Evolutionary conservation across 2,113 vertebrate species (phyloP).

Genomic region (Chionodraco myersi): DNA sequence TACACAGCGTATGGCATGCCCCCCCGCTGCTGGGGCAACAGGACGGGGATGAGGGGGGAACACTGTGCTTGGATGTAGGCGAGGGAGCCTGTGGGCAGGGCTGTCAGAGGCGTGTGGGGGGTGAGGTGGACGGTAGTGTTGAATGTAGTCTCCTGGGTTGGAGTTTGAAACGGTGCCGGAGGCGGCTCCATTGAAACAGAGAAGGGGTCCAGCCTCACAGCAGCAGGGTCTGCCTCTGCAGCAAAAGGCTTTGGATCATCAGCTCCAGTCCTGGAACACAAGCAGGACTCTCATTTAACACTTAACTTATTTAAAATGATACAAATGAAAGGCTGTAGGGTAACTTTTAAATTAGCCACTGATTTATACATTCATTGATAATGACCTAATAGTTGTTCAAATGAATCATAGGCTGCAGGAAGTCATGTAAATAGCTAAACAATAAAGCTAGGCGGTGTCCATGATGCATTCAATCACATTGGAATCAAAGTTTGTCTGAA

Average conservation of each 20-base stretch:
- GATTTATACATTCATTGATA: not conserved
- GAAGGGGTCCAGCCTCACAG: constrained; percentile 36
- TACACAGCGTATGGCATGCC: constrained; percentile 87
- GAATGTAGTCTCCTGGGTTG: constrained; percentile 33
- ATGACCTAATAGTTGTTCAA: not conserved
- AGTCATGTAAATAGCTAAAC: not conserved
- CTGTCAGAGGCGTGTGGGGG: constrained; percentile 54
- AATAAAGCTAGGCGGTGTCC: not conserved
- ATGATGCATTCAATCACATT: not conserved
- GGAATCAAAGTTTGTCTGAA: not conserved
- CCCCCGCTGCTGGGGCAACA: constrained; percentile 86
- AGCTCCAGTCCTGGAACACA: constrained; percentile 75
- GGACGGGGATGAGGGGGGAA: constrained; percentile 85
- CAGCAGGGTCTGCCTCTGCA: constrained; percentile 36
- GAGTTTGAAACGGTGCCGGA: constrained; percentile 18
- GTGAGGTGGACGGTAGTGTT: constrained; percentile 44
- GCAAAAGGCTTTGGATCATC: constrained; percentile 60
- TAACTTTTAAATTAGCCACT: not conserved
- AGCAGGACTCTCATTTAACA: not conserved
- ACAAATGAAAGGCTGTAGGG: not conserved
- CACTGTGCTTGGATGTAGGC: constrained; percentile 80
- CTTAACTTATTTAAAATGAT: not conserved
- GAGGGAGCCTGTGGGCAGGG: constrained; percentile 69
- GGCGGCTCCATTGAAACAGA: constrained; percentile 30
- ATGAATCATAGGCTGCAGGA: not conserved